Conservation (phyloP, 2,113 vertebrate genomes). For the Centropus bengalensis region DNA sequence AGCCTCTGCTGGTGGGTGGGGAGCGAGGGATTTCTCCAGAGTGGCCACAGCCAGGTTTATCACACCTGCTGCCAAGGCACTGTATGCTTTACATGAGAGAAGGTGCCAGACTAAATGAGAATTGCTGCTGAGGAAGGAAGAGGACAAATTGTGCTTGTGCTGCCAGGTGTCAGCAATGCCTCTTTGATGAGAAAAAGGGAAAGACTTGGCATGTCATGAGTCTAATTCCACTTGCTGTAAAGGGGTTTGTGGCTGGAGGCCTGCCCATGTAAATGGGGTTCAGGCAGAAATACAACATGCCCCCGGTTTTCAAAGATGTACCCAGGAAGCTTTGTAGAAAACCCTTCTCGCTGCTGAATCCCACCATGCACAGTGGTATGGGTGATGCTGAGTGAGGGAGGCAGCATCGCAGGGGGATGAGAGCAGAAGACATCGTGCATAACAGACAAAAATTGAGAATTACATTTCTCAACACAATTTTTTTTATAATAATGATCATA, state of each 20-base stretch:
- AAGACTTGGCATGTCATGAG: background rate
- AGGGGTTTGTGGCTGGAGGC: background rate
- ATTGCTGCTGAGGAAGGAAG: background rate
- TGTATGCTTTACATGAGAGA: fast-evolving
- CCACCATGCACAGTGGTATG: background rate
- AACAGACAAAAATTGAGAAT: background rate
- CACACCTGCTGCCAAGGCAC: background rate
- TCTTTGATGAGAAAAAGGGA: background rate
- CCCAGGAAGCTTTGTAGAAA: background rate
- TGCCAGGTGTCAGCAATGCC: fast-evolving
- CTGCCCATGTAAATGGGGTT: background rate
- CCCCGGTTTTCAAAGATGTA: background rate
- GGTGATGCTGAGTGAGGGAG: fast-evolving
- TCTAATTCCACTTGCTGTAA: background rate
- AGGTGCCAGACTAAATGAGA: conserved; percentile 14
- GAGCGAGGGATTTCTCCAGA: background rate
- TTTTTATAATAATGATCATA: background rate
- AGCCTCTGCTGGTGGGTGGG: fast-evolving
- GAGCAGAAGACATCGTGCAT: fast-evolving
- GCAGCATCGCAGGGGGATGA: fast-evolving
- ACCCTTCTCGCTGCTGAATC: background rate
- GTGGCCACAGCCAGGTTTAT: background rate
- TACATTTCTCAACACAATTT: background rate
- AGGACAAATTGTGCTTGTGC: background rate
- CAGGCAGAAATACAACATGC: fast-evolving